A percentile compares a stretch with the other conserved stretches of the same genome.
These are phyloP conservation scores for Molorchus minor DNA, from an alignment of 2,888 invertebrate genomes.

Conservation along the genomic window DNA sequence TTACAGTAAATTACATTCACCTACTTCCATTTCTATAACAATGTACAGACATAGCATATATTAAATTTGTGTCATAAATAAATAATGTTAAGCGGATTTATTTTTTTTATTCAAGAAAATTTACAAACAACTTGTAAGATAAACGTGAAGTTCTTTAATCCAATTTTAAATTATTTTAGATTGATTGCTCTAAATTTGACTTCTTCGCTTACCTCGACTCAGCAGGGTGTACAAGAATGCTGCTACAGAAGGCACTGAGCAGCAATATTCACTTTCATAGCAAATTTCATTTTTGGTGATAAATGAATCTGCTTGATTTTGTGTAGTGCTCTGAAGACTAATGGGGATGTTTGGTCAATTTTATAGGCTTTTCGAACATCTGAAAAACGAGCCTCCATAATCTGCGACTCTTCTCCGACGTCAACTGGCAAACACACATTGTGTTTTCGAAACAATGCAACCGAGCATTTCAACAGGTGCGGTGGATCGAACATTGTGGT, in stretches of 20 bases:
- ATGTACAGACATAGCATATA: background rate
- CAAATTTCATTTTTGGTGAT: slow-evolving; percentile 34
- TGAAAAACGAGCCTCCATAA: slow-evolving; percentile 9
- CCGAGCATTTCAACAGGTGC: slow-evolving; percentile 20
- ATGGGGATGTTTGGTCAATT: slow-evolving; percentile 27
- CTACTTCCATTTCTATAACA: background rate
- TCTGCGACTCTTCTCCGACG: background rate
- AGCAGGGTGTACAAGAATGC: slow-evolving; percentile 30
- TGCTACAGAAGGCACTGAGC: slow-evolving; percentile 26
- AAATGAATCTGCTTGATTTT: slow-evolving; percentile 36
- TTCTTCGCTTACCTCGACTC: slow-evolving; percentile 11
- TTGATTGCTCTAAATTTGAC: background rate
- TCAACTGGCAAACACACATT: slow-evolving; percentile 5
- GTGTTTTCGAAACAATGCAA: slow-evolving; percentile 12
- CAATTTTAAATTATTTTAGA: no score
- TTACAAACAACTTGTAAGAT: no score
- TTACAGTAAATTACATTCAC: no score
- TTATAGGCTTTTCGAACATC: slow-evolving; percentile 27
- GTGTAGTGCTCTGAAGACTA: slow-evolving; percentile 30
- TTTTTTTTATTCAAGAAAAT: no score
- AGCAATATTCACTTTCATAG: slow-evolving; percentile 45
- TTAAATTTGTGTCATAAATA: no score
- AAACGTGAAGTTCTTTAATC: no score
- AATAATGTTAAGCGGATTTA: no score
- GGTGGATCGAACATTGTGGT: slow-evolving; percentile 17